phyloP scores from a whole-genome alignment of 2,888 invertebrate species.

The Thysanoteuthis rhombus region DNA sequence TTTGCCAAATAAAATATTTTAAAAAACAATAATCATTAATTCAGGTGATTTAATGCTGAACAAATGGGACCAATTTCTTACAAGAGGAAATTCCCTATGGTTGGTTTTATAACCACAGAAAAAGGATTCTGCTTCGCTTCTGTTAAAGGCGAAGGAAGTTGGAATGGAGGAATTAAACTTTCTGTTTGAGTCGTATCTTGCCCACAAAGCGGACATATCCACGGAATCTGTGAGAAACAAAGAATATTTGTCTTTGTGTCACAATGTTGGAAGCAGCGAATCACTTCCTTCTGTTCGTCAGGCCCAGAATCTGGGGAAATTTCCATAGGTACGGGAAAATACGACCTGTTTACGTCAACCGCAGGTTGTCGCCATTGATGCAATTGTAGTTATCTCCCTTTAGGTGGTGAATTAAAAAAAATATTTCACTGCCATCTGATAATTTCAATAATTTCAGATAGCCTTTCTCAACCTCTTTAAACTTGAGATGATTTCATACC shows the following conservation, averaged over 20 bases:
- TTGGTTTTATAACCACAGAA: constrained; percentile 86
- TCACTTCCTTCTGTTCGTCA: constrained; percentile 55
- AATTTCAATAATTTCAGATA: too few relatives aligned
- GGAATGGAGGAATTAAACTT: constrained; percentile 78
- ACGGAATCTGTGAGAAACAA: constrained; percentile 80
- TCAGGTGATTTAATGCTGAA: too few relatives aligned
- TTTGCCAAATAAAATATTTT: too few relatives aligned
- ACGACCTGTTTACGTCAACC: not conserved
- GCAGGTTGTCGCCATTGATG: not conserved
- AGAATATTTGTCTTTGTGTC: constrained; percentile 79
- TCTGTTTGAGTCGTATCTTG: constrained; percentile 72
- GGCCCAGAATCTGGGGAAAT: not conserved
- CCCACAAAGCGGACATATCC: constrained; percentile 82
- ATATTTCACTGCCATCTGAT: too few relatives aligned
- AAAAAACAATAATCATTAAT: too few relatives aligned
- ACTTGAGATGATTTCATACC: too few relatives aligned
- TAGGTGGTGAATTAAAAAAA: too few relatives aligned
- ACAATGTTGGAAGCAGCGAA: constrained; percentile 92
- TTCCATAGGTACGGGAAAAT: not conserved
- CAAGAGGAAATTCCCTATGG: constrained; percentile 76
- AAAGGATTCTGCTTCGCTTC: constrained; percentile 83
- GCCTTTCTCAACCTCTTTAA: too few relatives aligned
- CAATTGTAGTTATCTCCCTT: not conserved
- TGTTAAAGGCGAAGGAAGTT: constrained; percentile 85
- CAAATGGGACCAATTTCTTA: not conserved